phyloP scores from a whole-genome alignment of 2,888 invertebrate genomes.

The Cheilosia variabilis region DNA sequence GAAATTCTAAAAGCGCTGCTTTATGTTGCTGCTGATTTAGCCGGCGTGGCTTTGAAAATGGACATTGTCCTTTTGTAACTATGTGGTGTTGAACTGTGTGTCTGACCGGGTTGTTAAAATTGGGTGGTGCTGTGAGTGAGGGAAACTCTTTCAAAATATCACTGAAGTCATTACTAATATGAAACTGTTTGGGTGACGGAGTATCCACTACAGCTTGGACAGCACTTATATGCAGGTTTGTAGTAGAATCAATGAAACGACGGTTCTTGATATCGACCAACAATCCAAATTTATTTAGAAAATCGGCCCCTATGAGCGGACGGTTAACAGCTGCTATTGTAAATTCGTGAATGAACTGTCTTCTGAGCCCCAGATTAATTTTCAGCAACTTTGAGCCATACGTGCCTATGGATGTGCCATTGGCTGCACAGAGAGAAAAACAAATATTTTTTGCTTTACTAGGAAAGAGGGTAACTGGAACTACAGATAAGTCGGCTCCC shows the following conservation, averaged over 20 bases:
- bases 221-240: conserved; percentile 25
- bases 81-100: too few species aligned
- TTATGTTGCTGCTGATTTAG: conserved; percentile 32
- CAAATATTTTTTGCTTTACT: conserved; percentile 1
- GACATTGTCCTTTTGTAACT: conserved; percentile 42
- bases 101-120: conserved; percentile 29
- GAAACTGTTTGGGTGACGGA: conserved; percentile 13
- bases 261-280: conserved; percentile 35
- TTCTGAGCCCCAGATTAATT: conserved; percentile 29
- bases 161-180: conserved; percentile 3
- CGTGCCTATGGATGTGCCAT: conserved; percentile 29
- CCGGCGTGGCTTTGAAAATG: conserved; percentile 49
- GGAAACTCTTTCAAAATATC: conserved; percentile 20
- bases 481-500: conserved; percentile 17
- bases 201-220: conserved; percentile 32
- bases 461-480: conserved; percentile 19
- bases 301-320: conserved; percentile 43
- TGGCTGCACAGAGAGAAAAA: conserved; percentile 22
- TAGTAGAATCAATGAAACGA: conserved; percentile 7
- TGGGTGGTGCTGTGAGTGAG: conserved; percentile 5
- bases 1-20: conserved; percentile 48
- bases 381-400: conserved; percentile 34
- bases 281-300: conserved; percentile 38
- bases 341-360: conserved; percentile 13
- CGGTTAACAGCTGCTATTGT: conserved; percentile 19